phyloP scores from a whole-genome alignment of 1,140 invertebrate genomes.

The Parasteatoda tepidariorum region DNA sequence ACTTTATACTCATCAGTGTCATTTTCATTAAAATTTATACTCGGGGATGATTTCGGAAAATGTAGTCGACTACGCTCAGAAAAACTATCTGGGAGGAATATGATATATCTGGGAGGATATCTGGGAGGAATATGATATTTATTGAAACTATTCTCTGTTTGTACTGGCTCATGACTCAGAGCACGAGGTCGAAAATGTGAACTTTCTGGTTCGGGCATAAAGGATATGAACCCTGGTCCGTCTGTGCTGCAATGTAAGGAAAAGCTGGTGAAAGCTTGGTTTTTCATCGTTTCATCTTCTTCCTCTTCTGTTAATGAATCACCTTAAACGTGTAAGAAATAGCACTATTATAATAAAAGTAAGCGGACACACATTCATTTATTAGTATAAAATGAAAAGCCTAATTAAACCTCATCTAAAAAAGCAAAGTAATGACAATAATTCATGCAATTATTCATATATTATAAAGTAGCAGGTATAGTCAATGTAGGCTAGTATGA shows the following conservation, averaged over 20 bases:
- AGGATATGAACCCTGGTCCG: neutral
- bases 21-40: too few species aligned
- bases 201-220: neutral
- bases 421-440: too few species aligned
- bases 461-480: too few species aligned
- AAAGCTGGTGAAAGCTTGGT: constrained; percentile 1
- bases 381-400: neutral
- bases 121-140: neutral
- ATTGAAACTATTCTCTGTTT: neutral
- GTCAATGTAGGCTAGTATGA: too few species aligned
- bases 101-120: constrained; percentile 13
- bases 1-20: too few species aligned
- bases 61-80: too few species aligned
- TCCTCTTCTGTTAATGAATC: neutral
- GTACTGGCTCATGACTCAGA: neutral
- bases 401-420: too few species aligned
- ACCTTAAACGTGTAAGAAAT: neutral
- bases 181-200: neutral
- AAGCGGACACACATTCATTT: neutral
- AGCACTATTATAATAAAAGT: neutral
- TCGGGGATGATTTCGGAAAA: too few species aligned
- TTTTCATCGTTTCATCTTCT: neutral
- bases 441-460: too few species aligned
- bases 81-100: too few species aligned
- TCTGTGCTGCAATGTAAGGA: constrained; percentile 26